Percentiles rank a stretch among this genome's conserved stretches.
phyloP scores from a whole-genome alignment of 2,113 vertebrate species.

The Carassius auratus region DNA sequence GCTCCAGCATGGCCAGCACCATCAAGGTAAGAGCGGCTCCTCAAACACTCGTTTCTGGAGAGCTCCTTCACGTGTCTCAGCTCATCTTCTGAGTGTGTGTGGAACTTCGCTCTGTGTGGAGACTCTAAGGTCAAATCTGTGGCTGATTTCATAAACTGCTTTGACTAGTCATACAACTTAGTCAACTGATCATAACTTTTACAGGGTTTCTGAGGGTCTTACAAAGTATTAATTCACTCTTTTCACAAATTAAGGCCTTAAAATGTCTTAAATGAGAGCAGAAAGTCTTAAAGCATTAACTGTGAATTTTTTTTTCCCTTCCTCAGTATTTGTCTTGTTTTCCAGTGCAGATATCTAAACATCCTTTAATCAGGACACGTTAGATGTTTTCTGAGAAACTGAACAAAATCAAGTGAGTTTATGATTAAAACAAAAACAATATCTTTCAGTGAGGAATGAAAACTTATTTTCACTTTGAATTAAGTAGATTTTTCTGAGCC shows the following conservation, averaged over 20 bases:
- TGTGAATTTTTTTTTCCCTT: too few species aligned
- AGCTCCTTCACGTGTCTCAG: too few species aligned
- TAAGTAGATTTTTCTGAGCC: too few species aligned
- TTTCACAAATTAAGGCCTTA: not conserved
- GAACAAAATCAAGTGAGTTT: too few species aligned
- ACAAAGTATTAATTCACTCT: not conserved
- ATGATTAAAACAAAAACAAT: too few species aligned
- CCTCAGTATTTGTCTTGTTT: not conserved
- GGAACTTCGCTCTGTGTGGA: too few species aligned
- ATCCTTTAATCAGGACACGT: too few species aligned
- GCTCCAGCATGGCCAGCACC: conserved; percentile 86
- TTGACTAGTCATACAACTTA: not conserved
- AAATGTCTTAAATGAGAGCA: not conserved
- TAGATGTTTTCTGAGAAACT: too few species aligned
- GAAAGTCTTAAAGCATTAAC: not conserved
- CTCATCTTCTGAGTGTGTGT: not conserved
- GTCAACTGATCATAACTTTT: not conserved
- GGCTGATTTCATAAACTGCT: not conserved
- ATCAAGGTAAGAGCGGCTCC: conserved; percentile 59
- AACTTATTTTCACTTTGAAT: too few species aligned
- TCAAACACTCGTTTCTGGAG: too few species aligned
- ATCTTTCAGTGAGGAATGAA: too few species aligned
- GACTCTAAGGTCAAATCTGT: not conserved
- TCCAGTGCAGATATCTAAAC: not conserved
- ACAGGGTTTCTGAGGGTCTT: not conserved